Percentiles rank a stretch among this genome's conserved stretches.
These are phyloP conservation scores for Monoplex corrugatus DNA, from an alignment of 2,888 invertebrate genomes.

Conservation along the genomic window DNA sequence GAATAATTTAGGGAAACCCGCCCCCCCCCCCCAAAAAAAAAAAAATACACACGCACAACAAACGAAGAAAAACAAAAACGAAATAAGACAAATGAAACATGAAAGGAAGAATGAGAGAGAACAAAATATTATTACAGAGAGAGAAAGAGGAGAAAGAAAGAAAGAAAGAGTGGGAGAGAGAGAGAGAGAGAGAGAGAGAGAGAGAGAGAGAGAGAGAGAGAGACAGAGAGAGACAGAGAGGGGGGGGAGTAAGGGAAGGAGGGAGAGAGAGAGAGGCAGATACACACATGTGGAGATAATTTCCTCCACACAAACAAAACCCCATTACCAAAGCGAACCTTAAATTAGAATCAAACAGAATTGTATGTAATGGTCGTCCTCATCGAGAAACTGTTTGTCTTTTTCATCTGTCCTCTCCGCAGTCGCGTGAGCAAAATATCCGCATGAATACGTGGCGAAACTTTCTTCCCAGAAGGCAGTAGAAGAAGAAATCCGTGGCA, in stretches of 20 bases:
- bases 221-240: background rate
- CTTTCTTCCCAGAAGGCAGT: slow-evolving; percentile 60
- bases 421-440: slow-evolving; percentile 53
- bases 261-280: background rate
- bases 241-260: background rate
- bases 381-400: slow-evolving; percentile 23
- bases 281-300: background rate
- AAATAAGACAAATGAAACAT: background rate
- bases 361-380: slow-evolving; percentile 39
- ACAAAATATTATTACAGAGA: background rate
- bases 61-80: background rate
- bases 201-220: background rate
- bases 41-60: too few relatives aligned
- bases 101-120: background rate
- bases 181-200: background rate
- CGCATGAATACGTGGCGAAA: slow-evolving; percentile 56
- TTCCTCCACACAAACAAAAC: too few relatives aligned
- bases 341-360: slow-evolving; percentile 25
- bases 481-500: slow-evolving; percentile 61
- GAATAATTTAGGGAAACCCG: too few relatives aligned
- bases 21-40: too few relatives aligned
- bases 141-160: background rate
- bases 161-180: background rate
- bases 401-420: too few relatives aligned
- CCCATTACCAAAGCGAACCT: background rate